A percentile compares a stretch with the other conserved stretches of the same genome.
Conservation (phyloP, 2,797 vertebrate genomes). For the Orestias chungarensis region DNA sequence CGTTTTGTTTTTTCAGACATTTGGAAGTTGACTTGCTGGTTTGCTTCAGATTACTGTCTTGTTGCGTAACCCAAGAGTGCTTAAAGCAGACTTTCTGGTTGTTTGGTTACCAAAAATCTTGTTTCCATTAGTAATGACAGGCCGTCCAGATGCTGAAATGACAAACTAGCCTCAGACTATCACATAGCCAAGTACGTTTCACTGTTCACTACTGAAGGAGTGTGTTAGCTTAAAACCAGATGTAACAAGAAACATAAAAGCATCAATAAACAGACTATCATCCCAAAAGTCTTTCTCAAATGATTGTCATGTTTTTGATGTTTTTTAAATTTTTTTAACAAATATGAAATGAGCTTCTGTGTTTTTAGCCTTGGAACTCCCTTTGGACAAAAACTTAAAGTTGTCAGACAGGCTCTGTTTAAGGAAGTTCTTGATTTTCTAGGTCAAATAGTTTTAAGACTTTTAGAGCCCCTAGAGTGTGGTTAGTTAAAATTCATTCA, state of each 20-base stretch:
- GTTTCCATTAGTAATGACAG: neutral
- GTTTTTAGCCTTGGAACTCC: neutral
- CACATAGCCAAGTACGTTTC: neutral
- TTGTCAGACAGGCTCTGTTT: slow-evolving; percentile 3
- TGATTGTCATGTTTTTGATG: neutral
- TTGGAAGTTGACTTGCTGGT: neutral
- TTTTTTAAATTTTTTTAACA: neutral
- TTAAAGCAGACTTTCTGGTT: neutral
- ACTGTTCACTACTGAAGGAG: neutral
- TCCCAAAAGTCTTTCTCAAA: neutral
- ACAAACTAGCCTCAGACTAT: neutral
- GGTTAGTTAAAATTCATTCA: neutral
- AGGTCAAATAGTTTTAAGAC: neutral
- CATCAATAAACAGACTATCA: neutral
- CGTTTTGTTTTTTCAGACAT: neutral
- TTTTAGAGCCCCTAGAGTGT: neutral
- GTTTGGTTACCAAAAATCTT: neutral
- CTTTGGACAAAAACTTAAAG: neutral
- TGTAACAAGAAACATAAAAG: neutral
- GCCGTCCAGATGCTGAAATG: neutral
- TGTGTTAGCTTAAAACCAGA: neutral
- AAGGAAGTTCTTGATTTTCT: neutral
- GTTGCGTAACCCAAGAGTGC: neutral
- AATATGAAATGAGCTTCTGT: neutral
- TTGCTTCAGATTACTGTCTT: neutral